Evolutionary conservation across 2,888 invertebrate genomes (phyloP).

Genomic region (Pandemis heparana): DNA sequence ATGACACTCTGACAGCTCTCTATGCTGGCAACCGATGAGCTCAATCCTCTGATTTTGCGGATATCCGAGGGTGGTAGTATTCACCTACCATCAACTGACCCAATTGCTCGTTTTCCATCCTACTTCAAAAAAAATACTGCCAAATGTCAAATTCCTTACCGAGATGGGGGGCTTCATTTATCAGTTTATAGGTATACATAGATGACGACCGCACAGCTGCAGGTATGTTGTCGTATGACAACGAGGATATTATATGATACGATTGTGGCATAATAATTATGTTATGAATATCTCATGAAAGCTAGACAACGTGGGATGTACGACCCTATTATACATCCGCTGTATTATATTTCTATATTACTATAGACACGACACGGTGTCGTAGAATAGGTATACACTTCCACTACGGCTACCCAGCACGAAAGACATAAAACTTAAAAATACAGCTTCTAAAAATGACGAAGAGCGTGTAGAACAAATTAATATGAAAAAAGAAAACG

Average conservation of each 20-base stretch:
- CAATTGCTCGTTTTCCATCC: too few relatives aligned
- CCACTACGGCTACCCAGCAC: slow-evolving; percentile 8
- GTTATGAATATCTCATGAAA: not conserved
- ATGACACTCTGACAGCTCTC: too few relatives aligned
- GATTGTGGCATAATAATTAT: not conserved
- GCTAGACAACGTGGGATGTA: not conserved
- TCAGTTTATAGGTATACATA: too few relatives aligned
- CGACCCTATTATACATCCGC: not conserved
- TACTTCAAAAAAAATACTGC: too few relatives aligned
- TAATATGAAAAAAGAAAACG: slow-evolving; percentile 43
- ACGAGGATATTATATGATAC: not conserved
- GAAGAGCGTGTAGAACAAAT: slow-evolving; percentile 39
- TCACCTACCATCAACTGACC: too few relatives aligned
- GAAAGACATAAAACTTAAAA: slow-evolving; percentile 37
- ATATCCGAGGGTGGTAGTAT: too few relatives aligned
- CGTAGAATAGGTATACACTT: slow-evolving; percentile 6
- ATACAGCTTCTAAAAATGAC: slow-evolving; percentile 38
- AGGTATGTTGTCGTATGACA: too few relatives aligned
- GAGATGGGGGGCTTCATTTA: not conserved
- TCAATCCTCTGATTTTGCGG: too few relatives aligned
- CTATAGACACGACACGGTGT: not conserved
- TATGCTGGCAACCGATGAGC: too few relatives aligned
- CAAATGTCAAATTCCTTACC: too few relatives aligned
- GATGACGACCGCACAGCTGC: too few relatives aligned
- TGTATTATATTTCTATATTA: not conserved